A percentile compares a stretch with the other conserved stretches of the same genome.
Conservation (phyloP, 2,888 invertebrate species). For the Cloeon dipterum region DNA sequence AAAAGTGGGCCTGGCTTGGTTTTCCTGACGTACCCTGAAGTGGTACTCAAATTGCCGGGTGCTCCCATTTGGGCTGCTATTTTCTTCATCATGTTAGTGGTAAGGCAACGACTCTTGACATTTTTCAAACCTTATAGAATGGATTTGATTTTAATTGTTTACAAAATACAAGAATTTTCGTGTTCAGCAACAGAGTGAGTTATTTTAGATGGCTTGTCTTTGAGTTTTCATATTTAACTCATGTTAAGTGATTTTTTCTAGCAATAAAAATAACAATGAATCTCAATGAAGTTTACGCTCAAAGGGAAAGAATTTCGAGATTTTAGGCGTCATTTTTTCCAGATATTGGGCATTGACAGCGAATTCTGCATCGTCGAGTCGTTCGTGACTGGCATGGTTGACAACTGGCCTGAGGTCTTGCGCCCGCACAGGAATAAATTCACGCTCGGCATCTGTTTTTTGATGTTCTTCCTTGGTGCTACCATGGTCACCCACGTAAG, state of each 20-base stretch:
- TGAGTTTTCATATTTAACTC: neutral
- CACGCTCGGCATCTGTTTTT: conserved; percentile 30
- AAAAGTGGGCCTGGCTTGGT: conserved; percentile 47
- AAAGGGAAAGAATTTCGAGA: too few relatives aligned
- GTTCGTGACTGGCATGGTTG: conserved; percentile 30
- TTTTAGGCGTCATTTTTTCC: conserved; percentile 8
- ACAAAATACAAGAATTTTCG: too few relatives aligned
- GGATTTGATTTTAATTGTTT: too few relatives aligned
- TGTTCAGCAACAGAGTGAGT: too few relatives aligned
- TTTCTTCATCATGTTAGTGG: conserved; percentile 49
- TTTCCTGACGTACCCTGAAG: conserved; percentile 51
- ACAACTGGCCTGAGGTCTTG: conserved; percentile 29
- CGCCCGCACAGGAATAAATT: conserved; percentile 37
- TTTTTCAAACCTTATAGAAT: too few relatives aligned
- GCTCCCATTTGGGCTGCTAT: conserved; percentile 45
- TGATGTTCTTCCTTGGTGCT: conserved; percentile 34
- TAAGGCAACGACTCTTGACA: too few relatives aligned
- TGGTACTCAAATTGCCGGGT: conserved; percentile 44
- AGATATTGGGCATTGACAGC: conserved; percentile 50
- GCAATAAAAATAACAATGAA: too few relatives aligned
- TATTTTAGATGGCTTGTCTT: neutral
- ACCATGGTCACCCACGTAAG: conserved; percentile 36
- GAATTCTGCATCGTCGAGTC: conserved; percentile 45
- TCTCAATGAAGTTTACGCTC: too few relatives aligned
- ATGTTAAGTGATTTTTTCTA: too few relatives aligned